phyloP scores from a whole-genome alignment of 2,888 invertebrate genomes.

The Cosmia trapezina region DNA sequence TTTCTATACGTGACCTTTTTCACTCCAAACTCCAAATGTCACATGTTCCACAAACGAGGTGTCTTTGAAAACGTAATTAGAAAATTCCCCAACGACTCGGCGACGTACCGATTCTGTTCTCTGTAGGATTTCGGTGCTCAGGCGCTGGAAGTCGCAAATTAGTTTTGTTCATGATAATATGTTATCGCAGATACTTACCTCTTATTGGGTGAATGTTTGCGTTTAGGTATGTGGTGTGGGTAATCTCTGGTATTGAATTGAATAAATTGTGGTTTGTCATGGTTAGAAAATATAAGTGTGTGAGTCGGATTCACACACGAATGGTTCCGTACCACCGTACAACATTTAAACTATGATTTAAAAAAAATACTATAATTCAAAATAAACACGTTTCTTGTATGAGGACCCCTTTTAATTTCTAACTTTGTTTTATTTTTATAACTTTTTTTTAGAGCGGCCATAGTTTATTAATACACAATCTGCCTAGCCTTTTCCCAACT shows the following conservation, averaged over 20 bases:
- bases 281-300: not conserved
- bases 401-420: too few species aligned
- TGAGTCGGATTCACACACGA: too few species aligned
- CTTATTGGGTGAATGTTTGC: slow-evolving; percentile 4
- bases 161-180: slow-evolving; percentile 80
- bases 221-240: not conserved
- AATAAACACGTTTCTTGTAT: too few species aligned
- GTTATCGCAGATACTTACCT: slow-evolving; percentile 27
- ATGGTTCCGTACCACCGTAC: too few species aligned
- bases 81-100: slow-evolving; percentile 89
- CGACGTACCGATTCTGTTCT: slow-evolving; percentile 80
- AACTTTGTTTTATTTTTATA: too few species aligned
- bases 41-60: slow-evolving; percentile 89
- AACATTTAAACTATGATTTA: too few species aligned
- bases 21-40: slow-evolving; percentile 83
- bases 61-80: slow-evolving; percentile 90
- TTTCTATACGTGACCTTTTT: slow-evolving; percentile 89
- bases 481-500: too few species aligned
- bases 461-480: too few species aligned
- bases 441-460: too few species aligned
- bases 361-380: too few species aligned
- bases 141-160: slow-evolving; percentile 80
- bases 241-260: not conserved
- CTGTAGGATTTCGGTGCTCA: slow-evolving; percentile 76
- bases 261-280: not conserved